Conservation (phyloP, 1,140 invertebrate genomes). For the Octopus bimaculoides region DNA sequence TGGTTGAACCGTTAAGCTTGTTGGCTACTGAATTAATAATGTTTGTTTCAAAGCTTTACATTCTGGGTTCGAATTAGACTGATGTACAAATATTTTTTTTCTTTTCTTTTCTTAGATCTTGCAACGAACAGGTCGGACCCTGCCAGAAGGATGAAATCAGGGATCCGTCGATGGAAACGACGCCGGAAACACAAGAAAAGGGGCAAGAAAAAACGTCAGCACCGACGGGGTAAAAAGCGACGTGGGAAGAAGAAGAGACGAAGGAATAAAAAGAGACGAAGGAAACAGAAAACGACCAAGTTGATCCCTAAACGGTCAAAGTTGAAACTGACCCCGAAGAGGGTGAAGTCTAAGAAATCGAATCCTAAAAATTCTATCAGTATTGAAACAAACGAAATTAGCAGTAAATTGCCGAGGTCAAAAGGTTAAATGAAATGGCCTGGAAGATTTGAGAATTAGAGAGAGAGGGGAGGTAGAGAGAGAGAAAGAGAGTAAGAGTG, state of each 20-base stretch:
- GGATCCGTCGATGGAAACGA: neutral
- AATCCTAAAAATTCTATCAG: neutral
- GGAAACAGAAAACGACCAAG: neutral
- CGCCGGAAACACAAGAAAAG: neutral
- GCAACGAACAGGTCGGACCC: neutral
- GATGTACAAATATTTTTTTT: neutral
- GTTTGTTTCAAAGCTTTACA: too few relatives aligned
- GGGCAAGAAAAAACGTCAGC: neutral
- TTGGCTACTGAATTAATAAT: too few relatives aligned
- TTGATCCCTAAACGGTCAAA: neutral
- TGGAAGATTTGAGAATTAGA: too few relatives aligned
- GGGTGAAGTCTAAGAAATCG: neutral
- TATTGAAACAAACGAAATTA: neutral
- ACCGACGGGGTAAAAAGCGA: neutral
- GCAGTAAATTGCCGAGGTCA: neutral
- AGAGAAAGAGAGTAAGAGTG: too few relatives aligned
- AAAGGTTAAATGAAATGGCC: neutral
- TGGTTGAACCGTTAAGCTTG: too few relatives aligned
- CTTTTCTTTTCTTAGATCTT: neutral
- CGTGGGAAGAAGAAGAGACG: neutral
- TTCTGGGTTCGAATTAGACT: too few relatives aligned
- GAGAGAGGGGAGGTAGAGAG: too few relatives aligned
- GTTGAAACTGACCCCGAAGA: neutral
- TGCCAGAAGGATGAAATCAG: neutral
- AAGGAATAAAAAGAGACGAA: neutral